phyloP scores from a whole-genome alignment of 2,797 vertebrate species.

The Fistularia commersonii region DNA sequence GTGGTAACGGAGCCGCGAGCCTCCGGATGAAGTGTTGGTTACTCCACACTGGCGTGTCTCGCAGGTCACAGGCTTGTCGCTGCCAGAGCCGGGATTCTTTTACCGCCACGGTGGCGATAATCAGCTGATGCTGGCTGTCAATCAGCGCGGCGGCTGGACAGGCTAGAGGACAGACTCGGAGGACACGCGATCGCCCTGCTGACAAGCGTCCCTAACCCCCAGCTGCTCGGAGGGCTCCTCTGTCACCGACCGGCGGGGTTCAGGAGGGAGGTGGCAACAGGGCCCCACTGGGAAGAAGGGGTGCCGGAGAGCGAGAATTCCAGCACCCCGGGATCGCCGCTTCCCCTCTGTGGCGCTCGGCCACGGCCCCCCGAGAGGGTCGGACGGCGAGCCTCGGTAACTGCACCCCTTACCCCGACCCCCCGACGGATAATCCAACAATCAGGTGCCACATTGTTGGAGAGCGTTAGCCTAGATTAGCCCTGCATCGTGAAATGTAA shows the following conservation, averaged over 20 bases:
- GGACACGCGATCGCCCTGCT: slow-evolving; percentile 58
- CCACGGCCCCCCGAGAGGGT: slow-evolving; percentile 14
- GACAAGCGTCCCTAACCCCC: slow-evolving; percentile 71
- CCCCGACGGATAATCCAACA: slow-evolving; percentile 61
- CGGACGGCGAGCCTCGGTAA: slow-evolving; percentile 23
- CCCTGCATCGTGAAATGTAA: slow-evolving; percentile 52
- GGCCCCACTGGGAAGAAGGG: slow-evolving; percentile 52
- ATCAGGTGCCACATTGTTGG: slow-evolving; percentile 71
- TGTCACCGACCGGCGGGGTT: slow-evolving; percentile 48
- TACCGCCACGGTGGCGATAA: slow-evolving; percentile 73
- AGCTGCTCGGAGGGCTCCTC: slow-evolving; percentile 63
- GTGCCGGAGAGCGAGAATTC: slow-evolving; percentile 43
- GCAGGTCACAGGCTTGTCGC: slow-evolving; percentile 64
- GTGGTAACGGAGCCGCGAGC: slow-evolving; percentile 49
- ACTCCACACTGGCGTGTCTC: slow-evolving; percentile 65
- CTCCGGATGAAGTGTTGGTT: slow-evolving; percentile 66
- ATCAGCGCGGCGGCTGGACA: slow-evolving; percentile 49
- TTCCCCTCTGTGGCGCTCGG: slow-evolving; percentile 22
- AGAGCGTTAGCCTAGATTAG: slow-evolving; percentile 60
- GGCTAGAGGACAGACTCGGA: slow-evolving; percentile 59
- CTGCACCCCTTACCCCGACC: slow-evolving; percentile 33
- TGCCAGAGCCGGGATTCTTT: slow-evolving; percentile 71
- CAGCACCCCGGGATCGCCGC: slow-evolving; percentile 50
- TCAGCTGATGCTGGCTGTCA: slow-evolving; percentile 75
- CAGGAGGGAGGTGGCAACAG: slow-evolving; percentile 63